phyloP scores from a whole-genome alignment of 2,888 invertebrate genomes.

The Scrobipalpa atriplicella region DNA sequence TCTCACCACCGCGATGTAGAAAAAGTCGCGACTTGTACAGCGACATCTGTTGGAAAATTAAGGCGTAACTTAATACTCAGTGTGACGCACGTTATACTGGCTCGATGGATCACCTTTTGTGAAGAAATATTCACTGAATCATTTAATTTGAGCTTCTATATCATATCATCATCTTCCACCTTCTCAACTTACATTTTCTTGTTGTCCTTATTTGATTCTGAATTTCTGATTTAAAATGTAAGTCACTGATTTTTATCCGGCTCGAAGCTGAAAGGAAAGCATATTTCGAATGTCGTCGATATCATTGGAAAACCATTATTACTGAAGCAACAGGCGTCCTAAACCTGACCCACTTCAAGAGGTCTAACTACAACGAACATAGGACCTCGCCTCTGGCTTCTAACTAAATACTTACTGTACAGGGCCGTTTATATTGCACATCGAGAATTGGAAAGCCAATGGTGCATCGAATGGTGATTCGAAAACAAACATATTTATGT shows the following conservation, averaged over 20 bases:
- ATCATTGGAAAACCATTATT: neutral
- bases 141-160: neutral
- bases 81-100: neutral
- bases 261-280: no score
- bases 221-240: no score
- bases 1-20: constrained; percentile 8
- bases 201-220: no score
- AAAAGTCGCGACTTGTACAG: neutral
- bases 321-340: neutral
- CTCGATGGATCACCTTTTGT: no score
- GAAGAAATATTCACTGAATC: neutral
- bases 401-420: neutral
- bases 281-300: no score
- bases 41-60: neutral
- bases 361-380: neutral
- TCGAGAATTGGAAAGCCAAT: no score
- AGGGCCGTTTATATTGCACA: no score
- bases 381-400: neutral
- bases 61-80: neutral
- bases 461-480: no score
- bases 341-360: neutral
- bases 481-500: no score
- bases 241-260: no score
- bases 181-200: neutral
- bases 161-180: neutral